Evolutionary conservation across 1,140 invertebrate genomes (phyloP).

Genomic region (Drosophila suzukii): DNA sequence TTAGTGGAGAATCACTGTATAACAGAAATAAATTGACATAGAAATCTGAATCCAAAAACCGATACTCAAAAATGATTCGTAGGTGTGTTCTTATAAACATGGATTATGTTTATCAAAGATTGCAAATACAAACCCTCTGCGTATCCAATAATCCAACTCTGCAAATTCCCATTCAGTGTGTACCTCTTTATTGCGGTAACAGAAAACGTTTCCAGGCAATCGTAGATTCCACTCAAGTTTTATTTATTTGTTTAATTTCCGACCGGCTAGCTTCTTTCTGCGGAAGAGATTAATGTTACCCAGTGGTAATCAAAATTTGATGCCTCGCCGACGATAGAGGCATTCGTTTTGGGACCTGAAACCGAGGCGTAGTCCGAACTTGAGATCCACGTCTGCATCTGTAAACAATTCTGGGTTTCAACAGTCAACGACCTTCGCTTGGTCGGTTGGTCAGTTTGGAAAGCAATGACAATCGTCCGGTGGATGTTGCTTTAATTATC

Average conservation of each 20-base stretch:
- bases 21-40: too few species aligned
- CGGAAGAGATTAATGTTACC: slow-evolving; percentile 35
- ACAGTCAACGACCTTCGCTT: slow-evolving; percentile 43
- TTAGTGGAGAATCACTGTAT: too few species aligned
- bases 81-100: too few species aligned
- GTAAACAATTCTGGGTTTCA: slow-evolving; percentile 20
- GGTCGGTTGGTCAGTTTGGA: slow-evolving; percentile 11
- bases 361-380: not conserved
- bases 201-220: slow-evolving; percentile 6
- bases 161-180: not conserved
- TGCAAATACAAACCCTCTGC: not conserved
- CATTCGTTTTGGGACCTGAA: slow-evolving; percentile 9
- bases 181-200: slow-evolving; percentile 1
- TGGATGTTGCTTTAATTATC: slow-evolving; percentile 49
- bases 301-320: slow-evolving; percentile 47
- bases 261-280: slow-evolving; percentile 10
- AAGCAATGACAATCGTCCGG: slow-evolving; percentile 26
- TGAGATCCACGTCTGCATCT: slow-evolving; percentile 20
- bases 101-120: too few species aligned
- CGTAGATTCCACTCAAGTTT: slow-evolving; percentile 28
- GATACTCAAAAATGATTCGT: too few species aligned
- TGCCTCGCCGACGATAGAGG: slow-evolving; percentile 36
- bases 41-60: too few species aligned
- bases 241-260: slow-evolving; percentile 48
- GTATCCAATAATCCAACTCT: not conserved